These are phyloP conservation scores for Calonectris borealis DNA, from an alignment of 2,113 vertebrate species.

Conservation along the genomic window DNA sequence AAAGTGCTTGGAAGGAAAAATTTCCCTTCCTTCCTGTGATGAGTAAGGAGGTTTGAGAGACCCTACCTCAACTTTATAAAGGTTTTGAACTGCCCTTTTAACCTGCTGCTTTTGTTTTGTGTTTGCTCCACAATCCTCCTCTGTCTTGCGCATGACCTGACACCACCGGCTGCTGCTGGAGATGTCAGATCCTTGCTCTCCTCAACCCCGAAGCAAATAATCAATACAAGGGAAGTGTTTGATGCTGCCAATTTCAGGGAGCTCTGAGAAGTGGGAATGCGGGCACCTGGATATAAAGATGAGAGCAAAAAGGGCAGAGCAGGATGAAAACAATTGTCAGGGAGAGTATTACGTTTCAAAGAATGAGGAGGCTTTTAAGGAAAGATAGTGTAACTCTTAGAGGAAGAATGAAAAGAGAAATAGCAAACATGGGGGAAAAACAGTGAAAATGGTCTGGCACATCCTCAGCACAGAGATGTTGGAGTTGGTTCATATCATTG, in stretches of 20 bases:
- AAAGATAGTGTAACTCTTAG: not conserved
- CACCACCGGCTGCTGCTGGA: not conserved
- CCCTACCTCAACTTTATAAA: not conserved
- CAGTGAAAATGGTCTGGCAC: not conserved
- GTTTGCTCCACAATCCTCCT: not conserved
- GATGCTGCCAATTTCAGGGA: not conserved
- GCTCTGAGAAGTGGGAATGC: not conserved
- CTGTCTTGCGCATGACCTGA: not conserved
- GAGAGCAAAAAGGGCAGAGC: not conserved
- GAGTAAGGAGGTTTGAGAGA: not conserved
- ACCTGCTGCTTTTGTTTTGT: not conserved
- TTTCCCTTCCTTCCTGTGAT: not conserved
- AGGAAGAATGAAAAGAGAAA: not conserved
- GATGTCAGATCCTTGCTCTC: not conserved
- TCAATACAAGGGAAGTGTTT: not conserved
- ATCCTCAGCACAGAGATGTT: not conserved
- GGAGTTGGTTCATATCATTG: accelerated
- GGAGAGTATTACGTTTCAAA: not conserved
- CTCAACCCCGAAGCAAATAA: accelerated
- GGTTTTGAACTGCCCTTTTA: not conserved
- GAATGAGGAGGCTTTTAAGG: not conserved
- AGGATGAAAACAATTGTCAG: not conserved
- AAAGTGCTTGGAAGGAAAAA: not conserved
- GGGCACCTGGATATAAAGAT: not conserved
- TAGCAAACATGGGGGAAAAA: not conserved